Conservation (phyloP, 1,140 invertebrate species). For the Goniozus legneri region DNA sequence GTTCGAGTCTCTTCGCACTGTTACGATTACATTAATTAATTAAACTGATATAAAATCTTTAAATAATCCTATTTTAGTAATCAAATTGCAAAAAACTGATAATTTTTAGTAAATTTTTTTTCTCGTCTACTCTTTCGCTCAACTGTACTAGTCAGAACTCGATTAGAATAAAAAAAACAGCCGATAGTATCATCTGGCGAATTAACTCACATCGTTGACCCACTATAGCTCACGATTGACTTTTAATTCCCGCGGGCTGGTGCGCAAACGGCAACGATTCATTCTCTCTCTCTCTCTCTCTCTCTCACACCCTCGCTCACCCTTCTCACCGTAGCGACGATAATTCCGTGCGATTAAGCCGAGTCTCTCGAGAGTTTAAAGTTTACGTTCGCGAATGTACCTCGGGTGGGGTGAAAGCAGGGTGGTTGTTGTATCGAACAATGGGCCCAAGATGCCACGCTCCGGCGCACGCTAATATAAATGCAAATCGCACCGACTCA, state of each 20-base stretch:
- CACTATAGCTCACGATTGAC: slow-evolving; percentile 12
- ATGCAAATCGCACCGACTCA: slow-evolving; percentile 35
- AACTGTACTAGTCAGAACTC: no score
- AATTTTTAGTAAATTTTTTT: no score
- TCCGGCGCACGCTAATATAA: slow-evolving; percentile 37
- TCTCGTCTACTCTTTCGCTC: no score
- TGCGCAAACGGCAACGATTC: slow-evolving; percentile 4
- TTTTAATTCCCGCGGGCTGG: slow-evolving; percentile 16
- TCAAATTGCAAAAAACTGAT: no score
- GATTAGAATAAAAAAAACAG: no score
- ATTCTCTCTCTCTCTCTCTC: slow-evolving; percentile 18
- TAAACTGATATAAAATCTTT: no score
- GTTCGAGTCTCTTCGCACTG: no score
- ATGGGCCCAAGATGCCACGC: slow-evolving; percentile 26
- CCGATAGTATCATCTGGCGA: slow-evolving; percentile 11
- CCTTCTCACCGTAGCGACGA: no score
- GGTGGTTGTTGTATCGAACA: slow-evolving; percentile 24
- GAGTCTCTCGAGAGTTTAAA: slow-evolving; percentile 25
- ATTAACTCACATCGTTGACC: slow-evolving; percentile 11
- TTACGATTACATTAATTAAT: no score
- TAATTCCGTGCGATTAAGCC: slow-evolving; percentile 38
- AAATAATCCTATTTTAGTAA: no score
- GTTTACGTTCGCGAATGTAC: slow-evolving; percentile 7
- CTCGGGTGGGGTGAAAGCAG: slow-evolving; percentile 16
- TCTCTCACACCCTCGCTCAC: no score